Evolutionary conservation across 2,888 invertebrate genomes (phyloP).

Genomic region (Heteromurus nitidus): DNA sequence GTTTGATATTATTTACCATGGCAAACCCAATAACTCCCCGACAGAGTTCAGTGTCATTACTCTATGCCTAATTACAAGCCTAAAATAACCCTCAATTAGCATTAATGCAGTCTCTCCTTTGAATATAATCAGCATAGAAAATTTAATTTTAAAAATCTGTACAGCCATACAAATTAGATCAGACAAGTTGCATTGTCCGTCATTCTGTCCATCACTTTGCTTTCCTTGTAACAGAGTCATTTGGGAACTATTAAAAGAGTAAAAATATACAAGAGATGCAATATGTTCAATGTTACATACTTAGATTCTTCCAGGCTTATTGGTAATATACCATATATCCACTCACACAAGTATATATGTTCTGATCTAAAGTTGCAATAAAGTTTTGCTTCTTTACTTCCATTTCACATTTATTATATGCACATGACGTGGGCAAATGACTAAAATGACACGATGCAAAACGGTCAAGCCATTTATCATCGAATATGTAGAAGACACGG

Average conservation of each 20-base stretch:
- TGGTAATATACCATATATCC: slow-evolving; percentile 1
- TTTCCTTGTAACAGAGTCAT: neutral
- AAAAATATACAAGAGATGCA: neutral
- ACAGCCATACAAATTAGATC: slow-evolving; percentile 38
- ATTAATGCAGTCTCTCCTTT: neutral
- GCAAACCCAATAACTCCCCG: too few relatives aligned
- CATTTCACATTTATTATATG: neutral
- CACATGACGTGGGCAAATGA: slow-evolving; percentile 24
- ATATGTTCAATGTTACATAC: too few relatives aligned
- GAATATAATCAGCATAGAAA: neutral
- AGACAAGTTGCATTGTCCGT: slow-evolving; percentile 31
- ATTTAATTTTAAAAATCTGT: neutral
- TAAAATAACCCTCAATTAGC: slow-evolving; percentile 24
- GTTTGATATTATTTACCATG: too few relatives aligned
- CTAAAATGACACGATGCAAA: slow-evolving; percentile 39
- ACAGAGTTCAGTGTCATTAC: too few relatives aligned
- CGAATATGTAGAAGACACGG: neutral
- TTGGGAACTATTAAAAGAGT: neutral
- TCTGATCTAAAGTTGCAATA: neutral
- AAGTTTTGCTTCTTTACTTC: neutral
- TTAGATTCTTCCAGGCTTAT: too few relatives aligned
- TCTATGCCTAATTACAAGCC: too few relatives aligned
- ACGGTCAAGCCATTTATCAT: slow-evolving; percentile 42
- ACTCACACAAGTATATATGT: slow-evolving; percentile 22
- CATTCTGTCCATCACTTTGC: neutral